phyloP scores from a whole-genome alignment of 2,113 vertebrate species.

The Amia ocellicauda region DNA sequence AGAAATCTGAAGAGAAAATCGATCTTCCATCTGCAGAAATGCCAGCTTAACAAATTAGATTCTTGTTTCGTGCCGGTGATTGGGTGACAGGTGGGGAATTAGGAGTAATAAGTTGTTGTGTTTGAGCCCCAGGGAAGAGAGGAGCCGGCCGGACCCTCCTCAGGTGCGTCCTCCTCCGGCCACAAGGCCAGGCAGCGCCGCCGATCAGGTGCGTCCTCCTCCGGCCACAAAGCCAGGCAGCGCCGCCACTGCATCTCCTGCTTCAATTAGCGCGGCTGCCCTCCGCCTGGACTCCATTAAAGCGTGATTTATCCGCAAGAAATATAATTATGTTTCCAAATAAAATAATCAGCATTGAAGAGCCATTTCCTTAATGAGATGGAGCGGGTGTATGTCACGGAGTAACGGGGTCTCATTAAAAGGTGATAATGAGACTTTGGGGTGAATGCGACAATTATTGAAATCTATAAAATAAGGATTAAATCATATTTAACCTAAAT shows the following conservation, averaged over 20 bases:
- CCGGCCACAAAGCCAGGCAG: slow-evolving; percentile 53
- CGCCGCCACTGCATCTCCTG: slow-evolving; percentile 80
- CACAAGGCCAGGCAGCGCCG: slow-evolving; percentile 53
- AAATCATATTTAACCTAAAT: slow-evolving; percentile 68
- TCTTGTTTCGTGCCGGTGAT: slow-evolving; percentile 93
- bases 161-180: slow-evolving; percentile 43
- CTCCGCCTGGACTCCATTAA: slow-evolving; percentile 97
- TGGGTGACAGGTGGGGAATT: slow-evolving; percentile 89
- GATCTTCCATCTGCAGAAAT: slow-evolving; percentile 95
- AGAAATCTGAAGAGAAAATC: slow-evolving; percentile 96
- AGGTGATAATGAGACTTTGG: slow-evolving; percentile 91
- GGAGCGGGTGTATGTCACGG: slow-evolving; percentile 94
- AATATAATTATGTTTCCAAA: slow-evolving; percentile 99
- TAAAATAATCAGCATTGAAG: slow-evolving; percentile 99
- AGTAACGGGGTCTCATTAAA: slow-evolving; percentile 96
- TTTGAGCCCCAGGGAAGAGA: slow-evolving; percentile 61
- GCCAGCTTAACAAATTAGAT: slow-evolving; percentile 94
- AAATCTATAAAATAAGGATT: slow-evolving; percentile 69
- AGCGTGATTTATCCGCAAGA: slow-evolving; percentile 98
- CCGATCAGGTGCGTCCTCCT: slow-evolving; percentile 39
- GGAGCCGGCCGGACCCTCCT: slow-evolving; percentile 36
- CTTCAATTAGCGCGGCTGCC: slow-evolving; percentile 92
- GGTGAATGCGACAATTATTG: slow-evolving; percentile 77
- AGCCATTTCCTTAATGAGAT: slow-evolving; percentile 99
- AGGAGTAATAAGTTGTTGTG: slow-evolving; percentile 88